Conservation (phyloP, 2,797 vertebrate species). For the Muscicapa striata region DNA sequence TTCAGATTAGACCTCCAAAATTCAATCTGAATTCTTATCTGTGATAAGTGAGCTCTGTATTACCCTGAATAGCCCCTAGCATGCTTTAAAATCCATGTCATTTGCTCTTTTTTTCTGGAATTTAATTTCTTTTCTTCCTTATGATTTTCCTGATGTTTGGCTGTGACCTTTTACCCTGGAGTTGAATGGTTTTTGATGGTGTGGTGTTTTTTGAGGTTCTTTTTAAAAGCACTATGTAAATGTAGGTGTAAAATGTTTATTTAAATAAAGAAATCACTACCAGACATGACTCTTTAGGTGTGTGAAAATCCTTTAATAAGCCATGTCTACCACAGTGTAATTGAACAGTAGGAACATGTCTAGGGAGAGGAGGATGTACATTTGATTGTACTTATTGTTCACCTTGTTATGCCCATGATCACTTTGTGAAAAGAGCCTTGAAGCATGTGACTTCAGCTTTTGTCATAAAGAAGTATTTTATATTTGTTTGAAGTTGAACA, state of each 20-base stretch:
- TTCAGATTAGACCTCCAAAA: constrained; percentile 16
- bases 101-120: background rate
- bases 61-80: background rate
- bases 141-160: background rate
- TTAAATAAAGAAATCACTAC: background rate
- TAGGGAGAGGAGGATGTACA: background rate
- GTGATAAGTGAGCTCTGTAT: background rate
- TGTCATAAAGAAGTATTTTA: background rate
- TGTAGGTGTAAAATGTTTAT: background rate
- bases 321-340: background rate
- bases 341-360: background rate
- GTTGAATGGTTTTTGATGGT: background rate
- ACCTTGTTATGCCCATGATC: background rate
- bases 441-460: background rate
- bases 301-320: constrained; percentile 17
- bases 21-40: constrained; percentile 23
- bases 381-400: background rate
- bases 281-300: background rate
- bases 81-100: background rate
- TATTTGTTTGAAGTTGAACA: background rate
- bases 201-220: background rate
- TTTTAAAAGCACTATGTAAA: background rate
- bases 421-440: background rate
- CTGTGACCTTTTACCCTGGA: background rate
- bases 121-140: background rate